These are phyloP conservation scores for Dynastes hyllus DNA, from an alignment of 2,888 invertebrate species.

Conservation along the genomic window DNA sequence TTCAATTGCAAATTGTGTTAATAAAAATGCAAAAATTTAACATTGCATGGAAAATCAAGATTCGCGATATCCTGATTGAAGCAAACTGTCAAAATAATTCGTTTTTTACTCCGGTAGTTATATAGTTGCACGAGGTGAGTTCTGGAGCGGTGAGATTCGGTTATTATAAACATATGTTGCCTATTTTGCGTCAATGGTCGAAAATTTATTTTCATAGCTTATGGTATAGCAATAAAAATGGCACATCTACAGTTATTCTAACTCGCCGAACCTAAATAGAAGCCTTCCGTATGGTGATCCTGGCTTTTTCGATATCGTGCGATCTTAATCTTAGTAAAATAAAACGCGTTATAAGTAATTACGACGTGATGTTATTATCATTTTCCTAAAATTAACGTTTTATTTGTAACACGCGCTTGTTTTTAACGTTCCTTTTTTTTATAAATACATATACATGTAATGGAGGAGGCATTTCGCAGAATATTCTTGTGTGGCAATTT, in stretches of 20 bases:
- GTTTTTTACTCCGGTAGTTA: too few species aligned
- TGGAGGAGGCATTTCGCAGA: too few species aligned
- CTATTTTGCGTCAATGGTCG: constrained; percentile 8
- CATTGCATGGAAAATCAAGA: too few species aligned
- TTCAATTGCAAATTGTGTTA: too few species aligned
- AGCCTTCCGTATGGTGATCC: not conserved
- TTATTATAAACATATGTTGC: constrained; percentile 32
- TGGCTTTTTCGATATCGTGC: too few species aligned
- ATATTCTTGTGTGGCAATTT: too few species aligned
- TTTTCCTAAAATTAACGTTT: constrained; percentile 5
- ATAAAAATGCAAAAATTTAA: too few species aligned
- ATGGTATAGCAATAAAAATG: constrained; percentile 18
- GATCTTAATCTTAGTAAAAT: not conserved
- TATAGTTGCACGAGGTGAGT: too few species aligned
- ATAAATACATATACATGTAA: too few species aligned
- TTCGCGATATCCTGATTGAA: too few species aligned
- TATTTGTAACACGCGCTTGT: not conserved
- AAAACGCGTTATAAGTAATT: constrained; percentile 1
- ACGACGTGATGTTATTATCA: not conserved
- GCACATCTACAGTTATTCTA: constrained; percentile 10
- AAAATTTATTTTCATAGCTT: constrained; percentile 33
- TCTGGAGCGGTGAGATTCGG: not conserved
- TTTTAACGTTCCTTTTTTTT: not conserved
- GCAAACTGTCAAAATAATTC: too few species aligned
- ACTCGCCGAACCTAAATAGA: constrained; percentile 2